Conservation (phyloP, 2,888 invertebrate species). For the Opisthograptis luteolata region DNA sequence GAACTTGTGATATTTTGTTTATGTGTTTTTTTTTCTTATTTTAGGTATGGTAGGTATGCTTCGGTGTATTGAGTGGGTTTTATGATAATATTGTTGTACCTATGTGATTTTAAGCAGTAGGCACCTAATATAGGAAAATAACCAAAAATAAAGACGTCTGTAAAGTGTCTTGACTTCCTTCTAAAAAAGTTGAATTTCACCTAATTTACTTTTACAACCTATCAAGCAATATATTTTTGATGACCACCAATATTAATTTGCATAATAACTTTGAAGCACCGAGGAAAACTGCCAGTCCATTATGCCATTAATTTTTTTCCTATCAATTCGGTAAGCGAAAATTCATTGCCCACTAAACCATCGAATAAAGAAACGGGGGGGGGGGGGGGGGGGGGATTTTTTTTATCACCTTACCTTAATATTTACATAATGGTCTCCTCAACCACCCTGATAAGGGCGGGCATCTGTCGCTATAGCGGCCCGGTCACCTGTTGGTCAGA, state of each 20-base stretch:
- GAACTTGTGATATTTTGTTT: no score
- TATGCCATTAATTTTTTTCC: slow-evolving; percentile 6
- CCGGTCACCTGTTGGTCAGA: slow-evolving; percentile 71
- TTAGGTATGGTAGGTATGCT: no score
- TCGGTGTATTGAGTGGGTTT: no score
- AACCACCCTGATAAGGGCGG: slow-evolving; percentile 80
- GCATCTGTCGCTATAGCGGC: slow-evolving; percentile 80
- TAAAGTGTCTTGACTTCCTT: no score
- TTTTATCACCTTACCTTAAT: slow-evolving; percentile 51
- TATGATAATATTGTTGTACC: no score
- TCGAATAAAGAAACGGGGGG: neutral
- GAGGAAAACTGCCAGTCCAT: slow-evolving; percentile 1
- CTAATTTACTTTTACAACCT: no score
- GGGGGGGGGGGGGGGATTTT: no score
- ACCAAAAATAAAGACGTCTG: no score
- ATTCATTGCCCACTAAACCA: slow-evolving; percentile 1
- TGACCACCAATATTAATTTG: slow-evolving; percentile 4
- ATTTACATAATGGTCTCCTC: slow-evolving; percentile 77
- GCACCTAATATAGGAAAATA: no score
- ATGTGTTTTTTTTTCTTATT: no score
- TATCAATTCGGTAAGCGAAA: slow-evolving; percentile 5
- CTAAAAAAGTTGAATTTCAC: no score
- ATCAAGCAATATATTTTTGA: neutral
- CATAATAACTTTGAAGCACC: slow-evolving; percentile 2
- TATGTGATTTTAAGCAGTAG: no score